Percentiles rank a stretch among this genome's conserved stretches.
These are phyloP conservation scores for Volucella bombylans DNA, from an alignment of 2,888 invertebrate species.

Conservation along the genomic window DNA sequence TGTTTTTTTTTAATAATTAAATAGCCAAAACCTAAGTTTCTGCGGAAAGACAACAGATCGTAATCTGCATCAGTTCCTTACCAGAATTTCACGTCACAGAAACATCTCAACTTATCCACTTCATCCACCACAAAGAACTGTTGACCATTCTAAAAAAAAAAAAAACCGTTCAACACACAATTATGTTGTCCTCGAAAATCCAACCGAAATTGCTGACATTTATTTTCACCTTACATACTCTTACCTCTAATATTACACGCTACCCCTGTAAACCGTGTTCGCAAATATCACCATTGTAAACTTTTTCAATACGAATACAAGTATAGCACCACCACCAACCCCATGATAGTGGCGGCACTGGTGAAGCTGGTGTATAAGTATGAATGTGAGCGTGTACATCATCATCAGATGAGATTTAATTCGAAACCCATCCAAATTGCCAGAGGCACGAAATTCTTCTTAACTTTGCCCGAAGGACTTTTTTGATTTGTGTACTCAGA, in stretches of 20 bases:
- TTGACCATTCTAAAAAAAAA: too few species aligned
- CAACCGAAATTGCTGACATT: conserved; percentile 7
- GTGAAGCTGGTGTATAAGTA: conserved; percentile 34
- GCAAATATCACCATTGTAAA: conserved; percentile 38
- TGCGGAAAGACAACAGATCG: too few species aligned
- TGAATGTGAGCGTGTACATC: conserved; percentile 58
- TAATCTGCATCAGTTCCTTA: too few species aligned
- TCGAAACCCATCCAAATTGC: conserved; percentile 79
- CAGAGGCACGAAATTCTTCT: conserved; percentile 80
- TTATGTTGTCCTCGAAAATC: background rate
- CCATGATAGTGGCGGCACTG: conserved; percentile 55
- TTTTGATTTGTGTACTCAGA: conserved; percentile 80
- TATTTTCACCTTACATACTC: background rate
- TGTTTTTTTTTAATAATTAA: too few species aligned
- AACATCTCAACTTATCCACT: too few species aligned
- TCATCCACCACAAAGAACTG: too few species aligned
- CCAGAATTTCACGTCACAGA: too few species aligned
- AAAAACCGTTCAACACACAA: too few species aligned
- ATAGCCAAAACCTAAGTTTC: too few species aligned
- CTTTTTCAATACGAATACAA: conserved; percentile 42
- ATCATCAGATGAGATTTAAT: conserved; percentile 76
- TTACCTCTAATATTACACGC: conserved; percentile 17
- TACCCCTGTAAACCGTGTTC: conserved; percentile 23
- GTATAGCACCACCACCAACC: background rate
- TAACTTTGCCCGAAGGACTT: conserved; percentile 80